phyloP scores from a whole-genome alignment of 2,113 vertebrate genomes.

The Plestiodon gilberti region DNA sequence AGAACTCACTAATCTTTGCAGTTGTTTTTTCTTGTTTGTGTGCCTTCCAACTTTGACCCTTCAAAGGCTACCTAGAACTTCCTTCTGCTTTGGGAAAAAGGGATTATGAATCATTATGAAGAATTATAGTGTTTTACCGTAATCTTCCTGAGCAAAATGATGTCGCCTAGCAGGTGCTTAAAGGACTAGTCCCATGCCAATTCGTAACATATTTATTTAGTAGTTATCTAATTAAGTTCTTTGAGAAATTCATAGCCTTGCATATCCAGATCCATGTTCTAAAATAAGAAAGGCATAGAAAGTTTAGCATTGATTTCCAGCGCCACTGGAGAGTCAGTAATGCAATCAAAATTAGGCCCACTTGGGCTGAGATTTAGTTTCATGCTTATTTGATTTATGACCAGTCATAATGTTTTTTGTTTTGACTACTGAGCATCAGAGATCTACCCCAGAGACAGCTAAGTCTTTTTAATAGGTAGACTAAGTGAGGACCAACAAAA shows the following conservation, averaged over 20 bases:
- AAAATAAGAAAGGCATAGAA: constrained; percentile 12
- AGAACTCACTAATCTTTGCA: too few relatives aligned
- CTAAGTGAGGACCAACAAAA: constrained; percentile 27
- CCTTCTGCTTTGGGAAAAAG: too few relatives aligned
- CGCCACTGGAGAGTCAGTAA: constrained; percentile 1
- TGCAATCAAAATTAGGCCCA: background rate
- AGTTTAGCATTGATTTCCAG: background rate
- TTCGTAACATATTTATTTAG: background rate
- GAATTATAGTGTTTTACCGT: too few relatives aligned
- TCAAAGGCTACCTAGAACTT: background rate
- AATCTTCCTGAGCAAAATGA: background rate
- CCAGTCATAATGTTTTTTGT: background rate
- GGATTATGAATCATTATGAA: too few relatives aligned
- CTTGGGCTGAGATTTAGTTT: constrained; percentile 18
- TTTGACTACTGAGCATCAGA: constrained; percentile 8
- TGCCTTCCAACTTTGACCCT: too few relatives aligned
- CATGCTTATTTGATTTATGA: constrained; percentile 15
- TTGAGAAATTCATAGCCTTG: background rate
- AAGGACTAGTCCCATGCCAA: background rate
- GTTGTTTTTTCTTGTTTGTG: too few relatives aligned
- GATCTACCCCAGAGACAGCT: constrained; percentile 13
- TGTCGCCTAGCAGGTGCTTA: background rate
- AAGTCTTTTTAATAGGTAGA: constrained; percentile 44
- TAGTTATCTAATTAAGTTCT: background rate
- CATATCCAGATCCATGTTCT: background rate